Base-by-base conservation (phyloP, 2,797 vertebrate species). In the Rhabdomys pumilio region DNA sequence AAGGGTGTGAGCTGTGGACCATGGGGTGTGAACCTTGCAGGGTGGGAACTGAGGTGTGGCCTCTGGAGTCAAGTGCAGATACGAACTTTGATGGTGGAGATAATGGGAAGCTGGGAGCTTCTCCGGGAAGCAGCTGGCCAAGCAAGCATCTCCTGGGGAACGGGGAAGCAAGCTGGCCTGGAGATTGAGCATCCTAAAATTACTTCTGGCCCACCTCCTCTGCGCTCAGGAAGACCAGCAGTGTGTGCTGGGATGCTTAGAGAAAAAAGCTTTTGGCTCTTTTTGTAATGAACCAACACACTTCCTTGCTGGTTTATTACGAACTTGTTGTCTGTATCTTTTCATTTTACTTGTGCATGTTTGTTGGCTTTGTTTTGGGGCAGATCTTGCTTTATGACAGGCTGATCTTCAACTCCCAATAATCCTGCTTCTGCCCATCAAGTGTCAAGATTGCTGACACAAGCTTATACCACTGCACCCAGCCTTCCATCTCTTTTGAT, bases 31-130 rank as follows among this genome's bases (percentile, higher is more conserved):
- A 72, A n/a, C 50, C 63, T 2, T 9, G 63, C 15, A 24, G 79
- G 76, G 91, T 4, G 65, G 87, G 72, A 44, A 50, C 63, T 53
- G 22, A 90, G 94, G 72, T n/a, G 75, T 65, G 38, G 77, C 72
- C 69, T 80, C 75, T 55, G 34, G 81, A 81, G 81, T 77, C 20
- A 50, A 79, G 50, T 20, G 34, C n/a, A 63, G 88, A 75, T 86
- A 61, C 53, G 89, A 55, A 41, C 75, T 67, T 97, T 91, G 93
- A 97, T 97, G 72, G 57, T 53, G 86, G 87, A 97, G 95, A 97
- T 82, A 88, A 84, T 53, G n/a, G 82, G 83, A 67, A 53, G 65
- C 84, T 53, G 34, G 29, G 59, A 53, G 59, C 6, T 73, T 75
- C 93, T 61, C 29, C 11, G 24, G 50, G 38, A 59, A 24, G 85